Percentiles rank a stretch among this genome's conserved stretches.
Conservation (phyloP, 2,113 vertebrate genomes). For the Apodemus speciosus region DNA sequence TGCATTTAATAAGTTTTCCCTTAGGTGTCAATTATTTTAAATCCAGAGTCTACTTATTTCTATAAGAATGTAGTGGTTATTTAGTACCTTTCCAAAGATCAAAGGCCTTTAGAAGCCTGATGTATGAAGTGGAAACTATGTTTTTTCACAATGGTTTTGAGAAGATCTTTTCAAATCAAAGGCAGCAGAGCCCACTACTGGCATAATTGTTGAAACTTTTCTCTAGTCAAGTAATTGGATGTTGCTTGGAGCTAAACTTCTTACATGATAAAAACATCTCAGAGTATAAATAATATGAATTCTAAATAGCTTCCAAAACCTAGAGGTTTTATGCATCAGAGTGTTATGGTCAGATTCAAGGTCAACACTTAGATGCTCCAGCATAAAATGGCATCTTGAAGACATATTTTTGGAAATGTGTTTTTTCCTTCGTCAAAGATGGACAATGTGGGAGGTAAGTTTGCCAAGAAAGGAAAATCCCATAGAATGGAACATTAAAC, state of each 20-base stretch:
- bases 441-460: background rate
- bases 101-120: constrained; percentile 83
- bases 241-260: constrained; percentile 73
- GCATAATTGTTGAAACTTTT: constrained; percentile 62
- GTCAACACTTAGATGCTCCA: background rate
- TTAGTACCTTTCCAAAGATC: constrained; percentile 83
- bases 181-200: constrained; percentile 66
- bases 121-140: constrained; percentile 78
- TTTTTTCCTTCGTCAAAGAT: background rate
- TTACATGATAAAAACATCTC: constrained; percentile 61
- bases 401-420: background rate
- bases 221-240: constrained; percentile 66
- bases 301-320: constrained; percentile 69
- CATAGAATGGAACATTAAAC: background rate
- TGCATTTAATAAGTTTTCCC: constrained; percentile 84
- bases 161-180: constrained; percentile 78
- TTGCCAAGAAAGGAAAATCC: background rate
- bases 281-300: constrained; percentile 57
- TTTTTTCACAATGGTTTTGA: constrained; percentile 75
- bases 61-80: constrained; percentile 81
- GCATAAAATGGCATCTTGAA: background rate
- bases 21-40: constrained; percentile 87
- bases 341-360: background rate
- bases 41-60: constrained; percentile 82
- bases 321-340: constrained; percentile 21